Evolutionary conservation across 2,888 invertebrate species (phyloP).

Genomic region (Polia nebulosa): DNA sequence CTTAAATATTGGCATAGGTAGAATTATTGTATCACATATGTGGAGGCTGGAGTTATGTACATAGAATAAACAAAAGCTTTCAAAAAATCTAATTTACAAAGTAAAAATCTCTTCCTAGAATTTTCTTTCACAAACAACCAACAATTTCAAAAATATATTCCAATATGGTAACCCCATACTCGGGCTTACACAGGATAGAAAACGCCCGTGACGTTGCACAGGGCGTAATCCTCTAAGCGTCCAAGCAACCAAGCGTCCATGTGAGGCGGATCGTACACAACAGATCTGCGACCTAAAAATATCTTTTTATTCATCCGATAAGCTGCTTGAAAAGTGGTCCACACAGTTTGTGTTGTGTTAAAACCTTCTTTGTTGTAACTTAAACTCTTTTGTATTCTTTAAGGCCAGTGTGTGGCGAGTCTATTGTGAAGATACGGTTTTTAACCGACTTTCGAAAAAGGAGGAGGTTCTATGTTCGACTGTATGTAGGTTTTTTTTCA

Average conservation of each 20-base stretch:
- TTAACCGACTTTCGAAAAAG: no score
- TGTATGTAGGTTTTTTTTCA: no score
- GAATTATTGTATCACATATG: no score
- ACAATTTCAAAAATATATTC: constrained; percentile 30
- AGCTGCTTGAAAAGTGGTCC: constrained; percentile 59
- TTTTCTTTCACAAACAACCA: neutral
- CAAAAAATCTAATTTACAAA: neutral
- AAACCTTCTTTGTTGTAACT: constrained; percentile 54
- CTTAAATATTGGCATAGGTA: no score
- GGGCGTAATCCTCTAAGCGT: constrained; percentile 65
- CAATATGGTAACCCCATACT: constrained; percentile 31
- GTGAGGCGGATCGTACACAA: constrained; percentile 56
- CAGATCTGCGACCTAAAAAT: constrained; percentile 65
- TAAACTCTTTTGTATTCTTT: constrained; percentile 37
- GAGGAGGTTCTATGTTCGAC: no score
- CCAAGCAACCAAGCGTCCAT: constrained; percentile 58
- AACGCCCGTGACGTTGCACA: constrained; percentile 54
- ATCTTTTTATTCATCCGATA: constrained; percentile 64
- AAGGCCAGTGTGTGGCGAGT: constrained; percentile 15
- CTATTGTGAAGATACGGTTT: constrained; percentile 16
- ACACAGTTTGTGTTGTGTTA: constrained; percentile 52
- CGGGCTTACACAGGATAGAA: constrained; percentile 43
- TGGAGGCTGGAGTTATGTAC: no score
- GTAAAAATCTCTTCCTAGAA: neutral
- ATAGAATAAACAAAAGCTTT: neutral